A percentile compares a stretch with the other conserved stretches of the same genome.
These are phyloP conservation scores for Muscicapa comitata DNA, from an alignment of 2,797 vertebrate species.

Conservation along the genomic window DNA sequence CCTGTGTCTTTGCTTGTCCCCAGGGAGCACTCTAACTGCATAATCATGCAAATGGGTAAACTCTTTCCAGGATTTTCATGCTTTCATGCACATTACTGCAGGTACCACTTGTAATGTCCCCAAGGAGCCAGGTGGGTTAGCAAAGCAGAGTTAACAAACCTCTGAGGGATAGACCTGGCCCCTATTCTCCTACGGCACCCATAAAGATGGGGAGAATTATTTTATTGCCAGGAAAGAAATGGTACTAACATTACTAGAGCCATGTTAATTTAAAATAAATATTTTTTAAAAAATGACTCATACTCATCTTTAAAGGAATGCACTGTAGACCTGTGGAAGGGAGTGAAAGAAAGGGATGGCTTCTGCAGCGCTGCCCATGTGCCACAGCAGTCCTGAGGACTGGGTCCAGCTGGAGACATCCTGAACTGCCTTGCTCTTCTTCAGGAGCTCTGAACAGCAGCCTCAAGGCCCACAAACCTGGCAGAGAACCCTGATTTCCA, in stretches of 20 bases:
- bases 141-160: background rate
- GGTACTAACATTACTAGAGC: background rate
- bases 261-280: background rate
- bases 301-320: background rate
- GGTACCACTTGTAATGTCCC: background rate
- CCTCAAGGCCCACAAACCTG: background rate
- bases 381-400: background rate
- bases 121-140: background rate
- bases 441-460: background rate
- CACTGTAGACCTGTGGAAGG: fast-evolving
- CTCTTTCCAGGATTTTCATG: background rate
- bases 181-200: fast-evolving
- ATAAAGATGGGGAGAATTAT: background rate
- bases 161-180: background rate
- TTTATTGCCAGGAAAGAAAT: background rate
- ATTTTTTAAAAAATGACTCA: background rate
- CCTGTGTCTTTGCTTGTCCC: background rate
- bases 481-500: background rate
- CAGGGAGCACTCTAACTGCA: background rate
- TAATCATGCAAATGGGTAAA: background rate
- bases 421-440: background rate
- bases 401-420: background rate
- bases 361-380: background rate
- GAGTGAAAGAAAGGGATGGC: background rate
- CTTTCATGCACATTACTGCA: background rate